Percentiles rank a stretch among this genome's conserved stretches.
These are phyloP conservation scores for Poeciliopsis retropinna DNA, from an alignment of 2,113 vertebrate genomes.

Conservation along the genomic window DNA sequence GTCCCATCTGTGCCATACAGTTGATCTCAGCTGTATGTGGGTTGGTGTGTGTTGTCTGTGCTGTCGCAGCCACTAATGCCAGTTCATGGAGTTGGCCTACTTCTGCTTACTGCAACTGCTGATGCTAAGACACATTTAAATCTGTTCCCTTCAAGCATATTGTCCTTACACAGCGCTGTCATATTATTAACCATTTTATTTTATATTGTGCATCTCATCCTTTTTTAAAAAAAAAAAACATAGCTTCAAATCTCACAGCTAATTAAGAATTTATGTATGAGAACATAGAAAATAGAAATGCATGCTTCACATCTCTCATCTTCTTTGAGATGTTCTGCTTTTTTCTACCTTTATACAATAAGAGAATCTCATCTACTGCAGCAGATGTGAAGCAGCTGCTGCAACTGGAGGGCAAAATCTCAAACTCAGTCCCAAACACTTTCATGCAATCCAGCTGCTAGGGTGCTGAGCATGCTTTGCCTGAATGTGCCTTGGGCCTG, in stretches of 20 bases:
- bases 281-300: neutral
- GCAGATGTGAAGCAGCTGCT: constrained; percentile 29
- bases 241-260: constrained; percentile 1
- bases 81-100: constrained; percentile 35
- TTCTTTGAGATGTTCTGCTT: neutral
- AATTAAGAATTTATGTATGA: neutral
- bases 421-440: neutral
- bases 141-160: neutral
- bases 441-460: constrained; percentile 41
- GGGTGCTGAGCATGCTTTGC: constrained; percentile 16
- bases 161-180: neutral
- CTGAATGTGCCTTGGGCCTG: constrained; percentile 35
- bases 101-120: constrained; percentile 30
- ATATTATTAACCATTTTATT: neutral
- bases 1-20: constrained; percentile 51
- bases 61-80: constrained; percentile 26
- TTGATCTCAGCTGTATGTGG: constrained; percentile 44
- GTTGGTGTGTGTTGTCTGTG: constrained; percentile 31
- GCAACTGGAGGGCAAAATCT: constrained; percentile 3
- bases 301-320: neutral
- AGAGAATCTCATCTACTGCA: neutral
- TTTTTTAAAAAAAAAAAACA: neutral
- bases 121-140: constrained; percentile 9
- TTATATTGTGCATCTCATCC: neutral
- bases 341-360: neutral